Base-by-base conservation (phyloP, 2,797 vertebrate genomes). In the Sebastes goodei region DNA sequence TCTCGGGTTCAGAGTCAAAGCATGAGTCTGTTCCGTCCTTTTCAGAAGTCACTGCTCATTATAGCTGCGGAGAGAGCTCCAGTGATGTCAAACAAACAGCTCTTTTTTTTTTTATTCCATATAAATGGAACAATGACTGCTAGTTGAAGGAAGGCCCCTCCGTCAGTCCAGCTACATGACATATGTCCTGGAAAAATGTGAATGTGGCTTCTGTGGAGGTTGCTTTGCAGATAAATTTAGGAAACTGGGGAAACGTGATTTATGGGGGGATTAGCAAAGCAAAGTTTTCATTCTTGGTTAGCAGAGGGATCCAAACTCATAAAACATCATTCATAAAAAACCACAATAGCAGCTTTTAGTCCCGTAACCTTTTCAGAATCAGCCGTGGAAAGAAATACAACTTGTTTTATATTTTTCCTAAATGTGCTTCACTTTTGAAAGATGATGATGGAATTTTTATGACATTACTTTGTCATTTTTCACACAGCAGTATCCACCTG, bases 151-250 rank as follows among this genome's bases (percentile, higher is more conserved):
- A 84, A 71, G 57, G 69, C 64, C n/a, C 49, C 11, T 5, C 64
- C 5, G 14, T 80, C 74, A 73, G 38, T 83, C 69, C 69, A 71
- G 76, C 64, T 52, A 52, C 70, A 57, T 76, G 66, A 67, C 68
- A 68, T 80, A 55, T 75, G 73, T 71, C 7, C 12, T 74, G 87
- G 88, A 90, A 88, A 49, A 89, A 81, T 74, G 21, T 82, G 69
- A 85, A 78, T 83, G 42, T 46, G 60, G 62, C 52, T 62, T 7
- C 38, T 65, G 61, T 76, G 52, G 60, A 76, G 66, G 57, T 35
- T 80, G 52, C 67, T 66, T 68, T 69, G 64, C 66, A 74, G 77
- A 78, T 71, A 59, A 20, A 76, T 86, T 63, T 76, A 35, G 35
- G 56, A 23, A 84, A 70, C 30, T 71, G 56, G 20, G 29, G 35